Conservation (phyloP, 2,888 invertebrate species). For the Amblyjoppa fuscipennis region DNA sequence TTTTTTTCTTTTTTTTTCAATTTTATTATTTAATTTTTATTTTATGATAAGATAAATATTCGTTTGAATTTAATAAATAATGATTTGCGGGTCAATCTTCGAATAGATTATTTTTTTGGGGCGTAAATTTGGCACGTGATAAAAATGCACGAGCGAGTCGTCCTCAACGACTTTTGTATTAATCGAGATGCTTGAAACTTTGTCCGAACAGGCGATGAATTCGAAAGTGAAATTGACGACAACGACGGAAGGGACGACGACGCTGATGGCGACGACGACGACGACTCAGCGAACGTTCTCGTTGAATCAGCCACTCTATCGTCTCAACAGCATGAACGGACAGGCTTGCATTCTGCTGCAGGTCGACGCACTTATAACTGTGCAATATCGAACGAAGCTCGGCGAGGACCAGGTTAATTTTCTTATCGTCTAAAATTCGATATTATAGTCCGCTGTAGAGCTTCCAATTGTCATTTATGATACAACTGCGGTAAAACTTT, state of each 20-base stretch:
- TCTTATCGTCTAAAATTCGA: not conserved
- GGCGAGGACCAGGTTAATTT: slow-evolving; percentile 86
- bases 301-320: slow-evolving; percentile 86
- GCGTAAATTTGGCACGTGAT: no score
- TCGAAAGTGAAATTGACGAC: slow-evolving; percentile 80
- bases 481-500: no score
- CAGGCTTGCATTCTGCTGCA: slow-evolving; percentile 92
- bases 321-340: slow-evolving; percentile 89
- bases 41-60: no score
- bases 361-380: slow-evolving; percentile 91
- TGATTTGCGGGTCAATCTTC: no score
- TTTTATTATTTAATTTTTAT: no score
- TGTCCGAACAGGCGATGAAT: slow-evolving; percentile 71
- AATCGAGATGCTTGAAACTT: not conserved
- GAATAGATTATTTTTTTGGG: no score
- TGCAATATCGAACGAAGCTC: slow-evolving; percentile 90
- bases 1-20: no score
- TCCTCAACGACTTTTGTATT: not conserved
- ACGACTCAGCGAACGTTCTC: slow-evolving; percentile 85
- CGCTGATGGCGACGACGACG: slow-evolving; percentile 71
- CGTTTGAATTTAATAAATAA: no score
- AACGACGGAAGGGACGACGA: slow-evolving; percentile 85
- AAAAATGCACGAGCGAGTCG: no score
- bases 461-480: not conserved
- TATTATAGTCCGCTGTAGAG: slow-evolving; percentile 10